These are phyloP conservation scores for Erpornis zantholeuca DNA, from an alignment of 2,113 vertebrate species.

Conservation along the genomic window DNA sequence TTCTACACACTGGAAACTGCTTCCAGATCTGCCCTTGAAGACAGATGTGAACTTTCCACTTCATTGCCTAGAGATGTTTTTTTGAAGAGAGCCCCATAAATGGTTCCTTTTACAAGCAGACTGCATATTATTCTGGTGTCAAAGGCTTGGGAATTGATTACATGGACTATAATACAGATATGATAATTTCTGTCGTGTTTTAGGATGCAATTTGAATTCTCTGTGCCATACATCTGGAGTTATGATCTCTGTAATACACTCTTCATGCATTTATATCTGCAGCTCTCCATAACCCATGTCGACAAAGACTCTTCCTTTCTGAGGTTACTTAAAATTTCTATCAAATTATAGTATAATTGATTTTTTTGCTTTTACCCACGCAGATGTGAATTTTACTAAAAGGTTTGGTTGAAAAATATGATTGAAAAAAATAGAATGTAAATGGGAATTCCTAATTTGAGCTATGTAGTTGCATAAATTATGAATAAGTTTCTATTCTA, in stretches of 20 bases:
- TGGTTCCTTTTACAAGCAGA: conserved; percentile 17
- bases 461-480: neutral
- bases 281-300: neutral
- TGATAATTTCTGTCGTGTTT: neutral
- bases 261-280: neutral
- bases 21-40: conserved; percentile 43
- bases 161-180: neutral
- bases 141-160: conserved; percentile 3
- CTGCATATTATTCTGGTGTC: neutral
- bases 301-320: neutral
- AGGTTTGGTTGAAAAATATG: neutral
- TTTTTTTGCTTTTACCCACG: neutral
- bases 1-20: neutral
- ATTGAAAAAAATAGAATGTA: neutral
- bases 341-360: neutral
- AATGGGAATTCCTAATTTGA: neutral
- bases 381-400: neutral
- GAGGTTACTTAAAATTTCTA: neutral
- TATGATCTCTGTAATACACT: neutral
- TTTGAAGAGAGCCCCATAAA: conserved; percentile 10
- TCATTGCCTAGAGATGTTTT: conserved; percentile 5
- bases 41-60: conserved; percentile 63
- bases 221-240: neutral
- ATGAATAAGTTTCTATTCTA: neutral
- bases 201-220: neutral